phyloP scores from a whole-genome alignment of 2,797 vertebrate genomes.

The Podarcis lilfordi region DNA sequence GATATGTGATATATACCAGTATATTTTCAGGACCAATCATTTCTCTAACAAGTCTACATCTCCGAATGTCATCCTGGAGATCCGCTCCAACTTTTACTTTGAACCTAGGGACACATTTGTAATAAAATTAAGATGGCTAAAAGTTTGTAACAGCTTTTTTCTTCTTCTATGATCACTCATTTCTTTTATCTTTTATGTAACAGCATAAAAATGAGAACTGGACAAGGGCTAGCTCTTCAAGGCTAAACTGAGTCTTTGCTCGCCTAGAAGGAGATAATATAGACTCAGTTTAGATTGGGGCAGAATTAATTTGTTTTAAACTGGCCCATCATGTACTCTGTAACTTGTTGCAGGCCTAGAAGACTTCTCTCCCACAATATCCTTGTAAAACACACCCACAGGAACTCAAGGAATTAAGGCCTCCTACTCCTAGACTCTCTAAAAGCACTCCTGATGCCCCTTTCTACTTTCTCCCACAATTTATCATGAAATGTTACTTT shows the following conservation, averaged over 20 bases:
- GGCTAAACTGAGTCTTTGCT: not conserved
- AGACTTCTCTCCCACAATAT: not conserved
- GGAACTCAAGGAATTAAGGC: not conserved
- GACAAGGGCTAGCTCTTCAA: not conserved
- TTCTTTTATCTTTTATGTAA: not conserved
- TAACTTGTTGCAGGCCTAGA: not conserved
- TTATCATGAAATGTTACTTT: no score
- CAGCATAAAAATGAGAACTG: not conserved
- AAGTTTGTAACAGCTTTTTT: slow-evolving; percentile 9
- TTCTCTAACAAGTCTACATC: slow-evolving; percentile 80
- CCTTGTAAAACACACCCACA: not conserved
- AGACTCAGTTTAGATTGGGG: not conserved
- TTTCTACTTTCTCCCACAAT: not conserved
- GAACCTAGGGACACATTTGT: slow-evolving; percentile 71
- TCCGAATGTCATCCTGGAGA: slow-evolving; percentile 81
- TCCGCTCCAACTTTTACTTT: slow-evolving; percentile 87
- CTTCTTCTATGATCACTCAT: slow-evolving; percentile 25
- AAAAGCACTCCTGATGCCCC: slow-evolving; percentile 3
- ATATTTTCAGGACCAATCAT: slow-evolving; percentile 81
- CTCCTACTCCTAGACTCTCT: not conserved
- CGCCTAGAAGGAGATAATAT: not conserved
- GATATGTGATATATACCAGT: slow-evolving; percentile 67
- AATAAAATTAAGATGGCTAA: slow-evolving; percentile 17
- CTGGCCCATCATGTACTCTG: not conserved
- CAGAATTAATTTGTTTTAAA: not conserved